Conservation (phyloP, 2,888 invertebrate genomes). For the Metellina segmentata region DNA sequence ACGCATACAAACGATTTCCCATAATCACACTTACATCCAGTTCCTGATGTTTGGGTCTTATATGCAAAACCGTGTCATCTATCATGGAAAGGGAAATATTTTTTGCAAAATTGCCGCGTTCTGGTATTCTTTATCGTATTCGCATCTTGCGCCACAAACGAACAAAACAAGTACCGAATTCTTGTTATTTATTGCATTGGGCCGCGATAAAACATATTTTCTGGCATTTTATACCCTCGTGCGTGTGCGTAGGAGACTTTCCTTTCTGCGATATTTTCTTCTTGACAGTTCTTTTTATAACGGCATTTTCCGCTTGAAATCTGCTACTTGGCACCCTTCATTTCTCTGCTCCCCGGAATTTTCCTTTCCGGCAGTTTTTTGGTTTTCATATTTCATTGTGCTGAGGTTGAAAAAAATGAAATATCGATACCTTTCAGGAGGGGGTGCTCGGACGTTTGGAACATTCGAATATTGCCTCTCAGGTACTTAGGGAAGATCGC, state of each 20-base stretch:
- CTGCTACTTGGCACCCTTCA: conserved; percentile 38
- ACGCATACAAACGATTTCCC: neutral
- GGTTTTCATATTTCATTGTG: conserved; percentile 53
- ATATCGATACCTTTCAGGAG: neutral
- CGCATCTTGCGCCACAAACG: conserved; percentile 31
- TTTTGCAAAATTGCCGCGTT: conserved; percentile 7
- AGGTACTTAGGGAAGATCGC: neutral
- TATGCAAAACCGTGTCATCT: conserved; percentile 22
- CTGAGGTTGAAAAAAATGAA: neutral
- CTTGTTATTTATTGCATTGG: conserved; percentile 46
- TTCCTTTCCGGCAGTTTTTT: conserved; percentile 27
- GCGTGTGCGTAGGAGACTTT: conserved; percentile 6
- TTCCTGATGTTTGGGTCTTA: neutral
- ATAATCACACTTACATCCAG: neutral
- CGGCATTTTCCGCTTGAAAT: conserved; percentile 52
- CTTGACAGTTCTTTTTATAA: conserved; percentile 58
- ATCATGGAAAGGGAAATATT: neutral
- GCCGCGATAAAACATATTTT: conserved; percentile 59
- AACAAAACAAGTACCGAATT: conserved; percentile 52
- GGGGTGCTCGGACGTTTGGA: neutral
- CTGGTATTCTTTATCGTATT: conserved; percentile 15
- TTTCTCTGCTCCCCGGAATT: neutral
- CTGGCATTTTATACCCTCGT: conserved; percentile 34
- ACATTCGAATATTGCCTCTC: neutral
- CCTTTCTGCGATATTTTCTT: conserved; percentile 40